Conservation (phyloP, 2,113 vertebrate genomes). For the Carassius carassius region DNA sequence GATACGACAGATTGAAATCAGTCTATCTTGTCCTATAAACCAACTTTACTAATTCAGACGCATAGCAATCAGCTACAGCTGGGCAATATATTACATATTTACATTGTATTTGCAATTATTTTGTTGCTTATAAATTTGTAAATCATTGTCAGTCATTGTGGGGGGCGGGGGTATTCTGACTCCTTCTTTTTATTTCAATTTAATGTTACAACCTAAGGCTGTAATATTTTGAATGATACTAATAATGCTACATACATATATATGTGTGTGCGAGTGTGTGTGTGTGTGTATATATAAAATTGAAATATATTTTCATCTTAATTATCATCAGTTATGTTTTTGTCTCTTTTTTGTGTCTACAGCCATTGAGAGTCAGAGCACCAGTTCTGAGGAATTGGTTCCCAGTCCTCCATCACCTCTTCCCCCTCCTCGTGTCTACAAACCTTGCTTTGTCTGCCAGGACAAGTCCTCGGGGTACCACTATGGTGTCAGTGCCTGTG, state of each 20-base stretch:
- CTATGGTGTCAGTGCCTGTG: slow-evolving; percentile 98
- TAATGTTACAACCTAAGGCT: neutral
- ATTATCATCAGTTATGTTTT: neutral
- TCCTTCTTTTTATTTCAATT: neutral
- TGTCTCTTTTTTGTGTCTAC: slow-evolving; percentile 32
- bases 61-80: neutral
- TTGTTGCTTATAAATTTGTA: neutral
- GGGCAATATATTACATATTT: neutral
- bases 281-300: no score
- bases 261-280: no score
- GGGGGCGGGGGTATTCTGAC: neutral
- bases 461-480: slow-evolving; percentile 98
- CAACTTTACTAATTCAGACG: neutral
- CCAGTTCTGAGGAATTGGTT: slow-evolving; percentile 98
- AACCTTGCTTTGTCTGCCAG: slow-evolving; percentile 98
- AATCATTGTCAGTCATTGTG: neutral
- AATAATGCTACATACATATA: no score
- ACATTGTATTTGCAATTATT: neutral
- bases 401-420: slow-evolving; percentile 94
- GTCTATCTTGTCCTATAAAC: neutral
- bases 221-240: neutral
- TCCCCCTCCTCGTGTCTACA: slow-evolving; percentile 93
- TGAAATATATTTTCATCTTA: neutral
- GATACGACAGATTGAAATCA: neutral
- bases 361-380: slow-evolving; percentile 98